Base-by-base conservation (phyloP, 2,797 vertebrate species). In the Knipowitschia caucasica region DNA sequence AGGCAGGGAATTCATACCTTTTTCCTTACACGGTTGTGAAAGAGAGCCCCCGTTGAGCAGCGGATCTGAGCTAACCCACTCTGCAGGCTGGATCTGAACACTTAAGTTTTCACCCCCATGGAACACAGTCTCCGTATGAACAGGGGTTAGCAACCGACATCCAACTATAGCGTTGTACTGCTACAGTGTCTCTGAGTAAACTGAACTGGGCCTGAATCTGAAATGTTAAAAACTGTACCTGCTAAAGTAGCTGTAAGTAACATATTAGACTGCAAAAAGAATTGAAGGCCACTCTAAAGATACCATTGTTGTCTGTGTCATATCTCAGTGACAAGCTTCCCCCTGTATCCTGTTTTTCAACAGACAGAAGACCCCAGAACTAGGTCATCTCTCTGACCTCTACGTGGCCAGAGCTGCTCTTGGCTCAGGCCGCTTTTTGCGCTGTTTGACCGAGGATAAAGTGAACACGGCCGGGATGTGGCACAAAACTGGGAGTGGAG, bases 331-430 rank as follows among this genome's bases (percentile, higher is more conserved):
- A 64, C 50, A 59, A 40, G 26, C 46, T 62, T 51, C 47, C 11
- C 20, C 25, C 36, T 29, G 27, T 34, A 44, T 69, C 26, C 34
- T 49, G 31, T 34, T 68, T 68, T 68, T 34, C 69, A 36, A 67
- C 34, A 25, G 40, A 34, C 21, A 62, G 57, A 55, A 50, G 52
- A 64, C 46, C 52, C 57, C 24, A 46, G 53, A 78, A 77, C 35
- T 79, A 55, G 67, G 69, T 62, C 75, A 71, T 50, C 64, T 64
- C 47, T 54, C 38, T 81, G 70, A 77, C 77, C 73, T 71, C 58
- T 23, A 31, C 71, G 66, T 71, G 57, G 53, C 43, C 53, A 63
- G 30, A 67, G 59, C 54, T 57, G 64, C 56, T 74, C 23, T 60
- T 58, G 66, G 65, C 61, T 59, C 55, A 64, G 23, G 70, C 42